Conservation (phyloP, 2,113 vertebrate genomes). For the Emydura subglobosa region DNA sequence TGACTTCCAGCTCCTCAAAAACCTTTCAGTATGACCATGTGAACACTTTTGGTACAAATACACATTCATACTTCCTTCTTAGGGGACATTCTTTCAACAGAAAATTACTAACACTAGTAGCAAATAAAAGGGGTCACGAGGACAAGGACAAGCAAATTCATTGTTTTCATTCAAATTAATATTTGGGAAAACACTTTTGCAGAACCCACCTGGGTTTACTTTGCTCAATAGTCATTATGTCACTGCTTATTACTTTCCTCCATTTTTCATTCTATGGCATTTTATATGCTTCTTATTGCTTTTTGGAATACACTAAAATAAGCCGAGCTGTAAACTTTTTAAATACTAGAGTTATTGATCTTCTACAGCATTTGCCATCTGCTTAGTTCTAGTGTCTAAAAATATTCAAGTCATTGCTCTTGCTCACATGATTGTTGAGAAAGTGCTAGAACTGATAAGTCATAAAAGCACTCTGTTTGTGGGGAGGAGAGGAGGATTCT, state of each 20-base stretch:
- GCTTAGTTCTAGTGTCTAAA: conserved; percentile 57
- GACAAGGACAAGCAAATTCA: conserved; percentile 47
- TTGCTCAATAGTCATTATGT: not conserved
- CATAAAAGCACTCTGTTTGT: conserved; percentile 72
- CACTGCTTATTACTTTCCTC: not conserved
- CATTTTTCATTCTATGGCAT: not conserved
- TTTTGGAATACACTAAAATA: conserved; percentile 49
- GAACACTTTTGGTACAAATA: not conserved
- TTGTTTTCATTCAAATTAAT: conserved; percentile 52
- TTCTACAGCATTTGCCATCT: conserved; percentile 51
- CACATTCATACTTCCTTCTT: not conserved
- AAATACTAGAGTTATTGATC: conserved; percentile 48
- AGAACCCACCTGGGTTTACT: not conserved
- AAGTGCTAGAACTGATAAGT: conserved; percentile 75
- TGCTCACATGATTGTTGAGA: conserved; percentile 72
- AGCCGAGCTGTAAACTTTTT: conserved; percentile 58
- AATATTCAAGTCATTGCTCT: conserved; percentile 51
- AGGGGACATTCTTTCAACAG: conserved; percentile 51
- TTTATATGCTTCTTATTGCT: conserved; percentile 16
- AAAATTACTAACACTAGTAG: not conserved
- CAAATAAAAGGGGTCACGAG: conserved; percentile 5
- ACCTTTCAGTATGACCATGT: conserved; percentile 61
- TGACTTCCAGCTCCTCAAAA: conserved; percentile 68
- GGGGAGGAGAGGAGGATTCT: conserved; percentile 49
- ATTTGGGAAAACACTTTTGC: not conserved